Conservation (phyloP, 92 coral and sea anemone species). For the Phenganax subtilis region DNA sequence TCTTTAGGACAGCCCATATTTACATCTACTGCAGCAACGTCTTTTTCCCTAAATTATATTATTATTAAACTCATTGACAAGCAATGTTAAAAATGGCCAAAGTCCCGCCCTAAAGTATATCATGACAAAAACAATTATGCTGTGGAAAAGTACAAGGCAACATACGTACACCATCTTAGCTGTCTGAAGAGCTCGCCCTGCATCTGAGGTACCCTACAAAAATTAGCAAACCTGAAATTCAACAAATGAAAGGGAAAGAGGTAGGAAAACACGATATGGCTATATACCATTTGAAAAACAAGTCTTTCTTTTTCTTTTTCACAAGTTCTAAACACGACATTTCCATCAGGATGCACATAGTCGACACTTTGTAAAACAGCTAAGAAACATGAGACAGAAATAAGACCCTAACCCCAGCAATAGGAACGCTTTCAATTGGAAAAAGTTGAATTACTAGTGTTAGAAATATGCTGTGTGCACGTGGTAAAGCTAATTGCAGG, state of each 20-base stretch:
- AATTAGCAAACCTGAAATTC: background rate
- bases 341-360: constrained; percentile 83
- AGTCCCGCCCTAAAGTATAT: too few species aligned
- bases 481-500: too few species aligned
- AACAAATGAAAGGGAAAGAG: background rate
- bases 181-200: constrained; percentile 78
- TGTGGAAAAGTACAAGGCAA: background rate
- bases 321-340: constrained; percentile 90
- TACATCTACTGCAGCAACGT: constrained; percentile 95
- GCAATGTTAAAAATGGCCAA: background rate
- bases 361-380: constrained; percentile 78
- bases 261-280: background rate
- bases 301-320: constrained; percentile 69
- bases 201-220: constrained; percentile 84
- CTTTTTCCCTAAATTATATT: constrained; percentile 55
- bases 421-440: background rate
- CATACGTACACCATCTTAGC: constrained; percentile 93
- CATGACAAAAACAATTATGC: background rate
- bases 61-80: background rate
- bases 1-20: constrained; percentile 99
- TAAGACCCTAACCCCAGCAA: background rate
- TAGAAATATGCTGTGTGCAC: too few species aligned
- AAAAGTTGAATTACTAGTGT: background rate
- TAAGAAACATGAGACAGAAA: constrained; percentile 17
- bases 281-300: constrained; percentile 91